Evolutionary conservation across 35 echinoderm and acorn worm genomes (phyloP).

Genomic region (Ophioderma brevispina): DNA sequence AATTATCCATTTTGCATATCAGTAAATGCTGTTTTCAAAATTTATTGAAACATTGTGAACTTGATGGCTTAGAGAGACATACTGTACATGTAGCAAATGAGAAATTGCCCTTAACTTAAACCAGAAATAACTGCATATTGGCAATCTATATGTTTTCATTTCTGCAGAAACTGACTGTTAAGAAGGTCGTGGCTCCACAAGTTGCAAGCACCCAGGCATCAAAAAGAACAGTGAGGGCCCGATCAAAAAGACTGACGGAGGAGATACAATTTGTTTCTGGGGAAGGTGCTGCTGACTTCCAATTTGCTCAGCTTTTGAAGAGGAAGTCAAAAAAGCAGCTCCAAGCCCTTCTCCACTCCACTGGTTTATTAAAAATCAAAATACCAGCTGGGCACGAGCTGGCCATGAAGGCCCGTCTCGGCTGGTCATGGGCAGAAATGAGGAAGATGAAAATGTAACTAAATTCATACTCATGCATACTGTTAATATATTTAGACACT

Average conservation of each 20-base stretch:
- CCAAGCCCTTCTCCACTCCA: background rate
- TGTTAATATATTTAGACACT: too few relatives aligned
- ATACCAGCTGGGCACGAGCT: background rate
- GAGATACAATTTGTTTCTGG: background rate
- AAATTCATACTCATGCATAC: too few relatives aligned
- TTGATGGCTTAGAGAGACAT: too few relatives aligned
- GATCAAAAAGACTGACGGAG: background rate
- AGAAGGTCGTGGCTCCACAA: background rate
- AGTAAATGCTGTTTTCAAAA: too few relatives aligned
- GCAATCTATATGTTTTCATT: too few relatives aligned
- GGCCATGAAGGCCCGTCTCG: background rate
- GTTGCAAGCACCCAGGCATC: background rate
- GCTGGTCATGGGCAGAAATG: background rate
- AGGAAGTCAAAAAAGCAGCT: background rate
- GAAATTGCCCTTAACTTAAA: too few relatives aligned
- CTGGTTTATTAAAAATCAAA: background rate
- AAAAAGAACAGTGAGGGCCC: background rate
- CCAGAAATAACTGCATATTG: too few relatives aligned
- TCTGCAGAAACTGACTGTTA: background rate
- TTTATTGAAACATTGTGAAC: too few relatives aligned
- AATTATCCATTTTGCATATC: too few relatives aligned
- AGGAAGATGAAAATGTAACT: background rate
- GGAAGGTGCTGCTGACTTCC: background rate
- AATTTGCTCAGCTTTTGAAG: background rate
- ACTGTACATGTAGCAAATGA: too few relatives aligned